These are phyloP conservation scores for Philhelius pedissequus DNA, from an alignment of 2,888 invertebrate species.

Conservation along the genomic window DNA sequence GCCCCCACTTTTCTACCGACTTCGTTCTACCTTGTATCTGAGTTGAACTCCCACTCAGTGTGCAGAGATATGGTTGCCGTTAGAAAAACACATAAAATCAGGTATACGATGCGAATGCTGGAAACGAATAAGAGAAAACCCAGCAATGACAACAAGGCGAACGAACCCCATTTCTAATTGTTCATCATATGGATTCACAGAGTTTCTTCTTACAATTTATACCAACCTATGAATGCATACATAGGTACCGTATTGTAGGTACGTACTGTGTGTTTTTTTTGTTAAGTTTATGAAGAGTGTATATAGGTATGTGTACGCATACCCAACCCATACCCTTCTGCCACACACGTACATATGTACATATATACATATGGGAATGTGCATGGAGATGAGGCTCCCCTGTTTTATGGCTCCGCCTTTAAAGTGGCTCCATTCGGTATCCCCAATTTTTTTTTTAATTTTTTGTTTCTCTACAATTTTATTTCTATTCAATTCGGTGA, in stretches of 20 bases:
- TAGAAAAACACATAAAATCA: slow-evolving; percentile 53
- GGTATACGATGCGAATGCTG: slow-evolving; percentile 11
- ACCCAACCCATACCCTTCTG: slow-evolving; percentile 42
- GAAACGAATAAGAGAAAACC: slow-evolving; percentile 4
- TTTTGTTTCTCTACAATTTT: slow-evolving; percentile 9
- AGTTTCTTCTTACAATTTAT: not conserved
- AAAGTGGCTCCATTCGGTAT: slow-evolving; percentile 55
- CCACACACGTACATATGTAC: slow-evolving; percentile 3
- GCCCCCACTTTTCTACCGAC: slow-evolving; percentile 14
- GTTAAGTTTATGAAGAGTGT: slow-evolving; percentile 26
- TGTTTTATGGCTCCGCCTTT: slow-evolving; percentile 68
- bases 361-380: slow-evolving; percentile 58
- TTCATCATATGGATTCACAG: slow-evolving; percentile 35
- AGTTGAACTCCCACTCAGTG: slow-evolving; percentile 1
- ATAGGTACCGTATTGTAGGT: not conserved
- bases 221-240: not conserved
- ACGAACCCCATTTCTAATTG: slow-evolving; percentile 59
- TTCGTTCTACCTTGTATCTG: not conserved
- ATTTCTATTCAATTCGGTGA: slow-evolving; percentile 49
- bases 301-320: slow-evolving; percentile 17
- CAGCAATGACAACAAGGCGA: slow-evolving; percentile 33
- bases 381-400: slow-evolving; percentile 54
- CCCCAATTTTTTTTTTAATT: not conserved
- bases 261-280: not conserved
- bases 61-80: slow-evolving; percentile 26